Evolutionary conservation across 2,797 vertebrate species (phyloP), one percentile per base, ranked within the genome.

Genomic region (Thalassophryne amazonica): DNA sequence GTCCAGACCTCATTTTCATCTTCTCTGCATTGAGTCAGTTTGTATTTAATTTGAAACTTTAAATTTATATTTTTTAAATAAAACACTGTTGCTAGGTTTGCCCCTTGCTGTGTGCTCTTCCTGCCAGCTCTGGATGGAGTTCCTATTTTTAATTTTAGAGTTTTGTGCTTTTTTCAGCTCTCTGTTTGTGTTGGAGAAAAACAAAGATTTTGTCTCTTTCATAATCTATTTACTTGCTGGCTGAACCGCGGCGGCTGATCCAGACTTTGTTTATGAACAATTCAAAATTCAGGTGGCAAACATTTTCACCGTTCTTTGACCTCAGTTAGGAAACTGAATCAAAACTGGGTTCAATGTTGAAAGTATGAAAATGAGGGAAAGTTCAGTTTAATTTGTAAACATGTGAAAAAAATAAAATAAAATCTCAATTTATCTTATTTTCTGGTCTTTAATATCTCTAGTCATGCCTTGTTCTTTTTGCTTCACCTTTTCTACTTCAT

Each of bases 181-280:
- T 61, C 25, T 73, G 73, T 73, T 68, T 59, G 34, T 37, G 53
- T 39, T 47, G 29, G 39, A 59, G 68, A 56, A 60, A 71, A 69
- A 50, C 6, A 10, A 0, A 7, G 38, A 21, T 20, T 11, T 9
- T 3, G 23, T 24, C 45, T 37, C 27, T 65, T 48, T 57, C 67
- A 53, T 34, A 52, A 59, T 41, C 11, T 63, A 52, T 75, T 75
- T 52, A 59, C 52, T 68, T 46, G 31, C 24, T 35, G 40, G 32
- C 58, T 65, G 40, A 41, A 63, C 64, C 63, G 39, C 57, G 1
- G 25, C 2, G 15, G 40, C 33, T 33, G 21, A 23, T 64, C 31
- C 68, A 69, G 71, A 77, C 76, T 49, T 21, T 80, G 68, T 79
- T 79, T 75, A 63, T 66, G 40, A 22, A 57, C 28, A 46, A 60